A percentile compares a stretch with the other conserved stretches of the same genome.
phyloP scores from a whole-genome alignment of 2,888 invertebrate genomes.

The Thera britannica region DNA sequence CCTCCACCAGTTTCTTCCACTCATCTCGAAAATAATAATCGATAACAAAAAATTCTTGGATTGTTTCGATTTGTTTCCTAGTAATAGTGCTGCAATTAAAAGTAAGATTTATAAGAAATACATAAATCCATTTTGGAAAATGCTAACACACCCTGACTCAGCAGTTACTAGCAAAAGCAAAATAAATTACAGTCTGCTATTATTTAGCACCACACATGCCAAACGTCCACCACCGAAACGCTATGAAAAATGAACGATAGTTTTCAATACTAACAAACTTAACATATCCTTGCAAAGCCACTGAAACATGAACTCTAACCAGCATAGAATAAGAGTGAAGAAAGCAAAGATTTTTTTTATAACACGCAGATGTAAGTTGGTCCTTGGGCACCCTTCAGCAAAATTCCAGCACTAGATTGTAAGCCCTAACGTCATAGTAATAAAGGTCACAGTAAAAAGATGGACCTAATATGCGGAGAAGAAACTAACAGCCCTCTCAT shows the following conservation, averaged over 20 bases:
- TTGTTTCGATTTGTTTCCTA: no score
- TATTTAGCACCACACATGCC: constrained; percentile 51
- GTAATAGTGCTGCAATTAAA: no score
- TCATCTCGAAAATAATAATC: no score
- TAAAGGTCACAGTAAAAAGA: constrained; percentile 8
- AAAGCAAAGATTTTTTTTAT: neutral
- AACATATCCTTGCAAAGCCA: constrained; percentile 4
- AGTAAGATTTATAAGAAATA: neutral
- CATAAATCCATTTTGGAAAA: neutral
- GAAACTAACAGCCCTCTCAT: constrained; percentile 54
- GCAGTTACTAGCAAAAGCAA: constrained; percentile 32
- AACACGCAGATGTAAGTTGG: constrained; percentile 34
- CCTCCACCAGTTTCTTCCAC: no score
- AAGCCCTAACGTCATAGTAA: constrained; percentile 5
- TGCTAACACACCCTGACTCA: constrained; percentile 14
- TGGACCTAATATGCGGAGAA: constrained; percentile 29
- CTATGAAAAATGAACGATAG: constrained; percentile 63
- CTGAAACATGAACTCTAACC: neutral
- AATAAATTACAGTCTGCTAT: constrained; percentile 43
- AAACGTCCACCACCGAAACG: constrained; percentile 55
- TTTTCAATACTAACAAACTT: constrained; percentile 41
- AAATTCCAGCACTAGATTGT: constrained; percentile 9
- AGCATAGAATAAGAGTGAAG: neutral
- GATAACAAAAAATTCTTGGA: no score
- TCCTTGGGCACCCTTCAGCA: constrained; percentile 40